Evolutionary conservation across 2,888 invertebrate species (phyloP).

Genomic region (Sarcophaga rosellei): DNA sequence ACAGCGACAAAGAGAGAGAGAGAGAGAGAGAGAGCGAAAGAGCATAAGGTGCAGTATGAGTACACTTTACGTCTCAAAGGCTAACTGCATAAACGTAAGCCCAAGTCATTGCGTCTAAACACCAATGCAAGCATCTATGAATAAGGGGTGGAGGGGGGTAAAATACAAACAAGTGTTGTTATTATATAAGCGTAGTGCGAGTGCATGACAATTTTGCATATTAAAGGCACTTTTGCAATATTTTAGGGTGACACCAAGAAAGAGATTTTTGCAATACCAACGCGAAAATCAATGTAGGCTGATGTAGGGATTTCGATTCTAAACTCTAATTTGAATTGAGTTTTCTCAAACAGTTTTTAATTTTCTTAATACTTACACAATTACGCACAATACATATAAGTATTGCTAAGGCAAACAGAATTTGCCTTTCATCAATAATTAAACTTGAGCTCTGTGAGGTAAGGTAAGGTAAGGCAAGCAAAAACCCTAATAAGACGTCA

Average conservation of each 20-base stretch:
- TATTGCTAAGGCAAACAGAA: no score
- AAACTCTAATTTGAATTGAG: no score
- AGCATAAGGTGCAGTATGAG: constrained; percentile 37
- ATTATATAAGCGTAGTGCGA: constrained; percentile 56
- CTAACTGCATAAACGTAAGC: constrained; percentile 62
- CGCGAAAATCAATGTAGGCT: constrained; percentile 42
- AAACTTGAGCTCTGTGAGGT: no score
- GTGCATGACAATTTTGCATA: constrained; percentile 26
- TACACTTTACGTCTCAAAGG: constrained; percentile 61
- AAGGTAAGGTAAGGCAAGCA: background rate
- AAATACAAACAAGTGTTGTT: constrained; percentile 39
- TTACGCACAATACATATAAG: no score
- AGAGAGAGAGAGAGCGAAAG: constrained; percentile 31
- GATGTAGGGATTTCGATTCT: background rate
- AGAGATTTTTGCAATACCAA: constrained; percentile 40
- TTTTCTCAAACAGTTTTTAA: no score
- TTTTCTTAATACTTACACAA: no score
- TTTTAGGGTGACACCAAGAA: constrained; percentile 48
- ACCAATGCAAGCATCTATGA: background rate
- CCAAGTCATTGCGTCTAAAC: constrained; percentile 40
- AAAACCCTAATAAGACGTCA: constrained; percentile 34
- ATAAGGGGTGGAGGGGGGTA: background rate
- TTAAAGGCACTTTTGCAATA: constrained; percentile 23
- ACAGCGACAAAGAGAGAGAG: constrained; percentile 2
- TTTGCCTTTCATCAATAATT: no score